Evolutionary conservation across 2,888 invertebrate genomes (phyloP), one percentile per base, ranked within the genome.

Genomic region (Leptinotarsa juncta): DNA sequence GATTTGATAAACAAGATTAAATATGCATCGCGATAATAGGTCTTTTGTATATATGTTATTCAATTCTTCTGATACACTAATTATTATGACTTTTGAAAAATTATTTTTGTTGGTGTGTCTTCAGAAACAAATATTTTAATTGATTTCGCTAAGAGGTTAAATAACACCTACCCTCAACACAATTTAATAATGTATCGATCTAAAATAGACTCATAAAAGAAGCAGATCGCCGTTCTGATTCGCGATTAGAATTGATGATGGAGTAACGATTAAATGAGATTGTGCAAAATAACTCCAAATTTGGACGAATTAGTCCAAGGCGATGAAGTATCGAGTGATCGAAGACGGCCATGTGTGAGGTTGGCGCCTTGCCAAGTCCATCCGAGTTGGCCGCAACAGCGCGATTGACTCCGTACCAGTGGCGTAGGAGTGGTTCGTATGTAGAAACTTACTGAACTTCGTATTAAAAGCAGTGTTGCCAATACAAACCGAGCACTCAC

Each of bases 271-370:
- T 62, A 32, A 62, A 60, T 73, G 70, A 76, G 79, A 79, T 78
- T 80, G 82, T 81, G 81, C 79, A 81, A 81, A 82, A 81, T 82
- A 83, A 81, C 77, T 81, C 83, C 83, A 83, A 83, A 83, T 83
- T 82, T 81, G 82, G 82, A 77, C 67, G 79, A 83, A 83, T 81
- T 79, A 83, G 83, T 83, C 83, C 83, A 83, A 83, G 83, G 83
- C 80, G 78, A 57, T 72, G 76, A 71, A 74, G 75, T 77, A 78
- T 73, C 66, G 71, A 70, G 68, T 73, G 67, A 67, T 72, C 77
- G 69, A 77, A 74, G 73, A 77, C 79, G 79, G 76, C 78, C 80
- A 75, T 76, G 72, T 78, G 79, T 78, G 78, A 81, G 80, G 80
- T 79, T 81, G 82, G 82, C 82, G 82, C 82, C 81, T 81, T 65